These are phyloP conservation scores for Trogon surrucura DNA, from an alignment of 2,113 vertebrate genomes.

Conservation along the genomic window DNA sequence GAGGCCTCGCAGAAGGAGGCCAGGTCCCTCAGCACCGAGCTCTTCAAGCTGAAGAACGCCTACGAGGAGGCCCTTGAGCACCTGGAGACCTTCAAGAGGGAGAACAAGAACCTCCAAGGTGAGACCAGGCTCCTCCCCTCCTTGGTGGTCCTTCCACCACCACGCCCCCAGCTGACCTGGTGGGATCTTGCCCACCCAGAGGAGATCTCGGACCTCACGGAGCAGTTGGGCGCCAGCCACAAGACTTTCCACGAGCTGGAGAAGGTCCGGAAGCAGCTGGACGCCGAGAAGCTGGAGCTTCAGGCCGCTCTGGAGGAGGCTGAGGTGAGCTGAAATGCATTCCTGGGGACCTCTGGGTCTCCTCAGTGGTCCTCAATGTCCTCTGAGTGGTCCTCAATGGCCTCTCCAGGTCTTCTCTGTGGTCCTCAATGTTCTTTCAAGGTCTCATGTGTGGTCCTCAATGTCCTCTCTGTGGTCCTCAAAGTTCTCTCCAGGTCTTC, in stretches of 20 bases:
- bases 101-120: slow-evolving; percentile 84
- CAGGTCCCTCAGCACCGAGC: slow-evolving; percentile 87
- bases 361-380: too few species aligned
- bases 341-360: too few species aligned
- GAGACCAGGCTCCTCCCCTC: not conserved
- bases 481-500: too few species aligned
- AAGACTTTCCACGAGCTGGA: slow-evolving; percentile 89
- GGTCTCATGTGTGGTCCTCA: too few species aligned
- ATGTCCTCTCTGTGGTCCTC: too few species aligned
- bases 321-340: slow-evolving; percentile 71
- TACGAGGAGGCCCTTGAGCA: slow-evolving; percentile 92
- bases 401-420: too few species aligned
- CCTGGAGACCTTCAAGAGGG: slow-evolving; percentile 82
- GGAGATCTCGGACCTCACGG: slow-evolving; percentile 90
- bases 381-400: too few species aligned
- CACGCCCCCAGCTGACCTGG: not conserved
- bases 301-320: slow-evolving; percentile 89
- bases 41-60: slow-evolving; percentile 92
- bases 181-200: slow-evolving; percentile 47
- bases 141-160: not conserved
- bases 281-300: slow-evolving; percentile 87
- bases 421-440: too few species aligned
- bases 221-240: slow-evolving; percentile 84
- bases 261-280: slow-evolving; percentile 87
- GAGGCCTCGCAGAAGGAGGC: slow-evolving; percentile 92